Percentiles rank a stretch among this genome's conserved stretches.
phyloP scores from a whole-genome alignment of 2,888 invertebrate species.

The Deilephila porcellus region DNA sequence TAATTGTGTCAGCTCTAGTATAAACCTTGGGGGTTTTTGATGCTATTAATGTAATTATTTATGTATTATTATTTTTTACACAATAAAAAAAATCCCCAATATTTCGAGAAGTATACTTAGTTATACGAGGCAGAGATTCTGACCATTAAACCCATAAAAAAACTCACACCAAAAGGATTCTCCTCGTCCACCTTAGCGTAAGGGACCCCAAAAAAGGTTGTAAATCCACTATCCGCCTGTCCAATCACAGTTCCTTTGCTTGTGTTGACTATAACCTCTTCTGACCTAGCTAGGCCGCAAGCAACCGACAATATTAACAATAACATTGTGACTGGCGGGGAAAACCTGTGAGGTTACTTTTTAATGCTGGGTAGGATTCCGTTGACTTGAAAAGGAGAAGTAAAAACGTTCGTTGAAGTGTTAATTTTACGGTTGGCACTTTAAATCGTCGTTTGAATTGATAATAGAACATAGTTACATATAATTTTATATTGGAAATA shows the following conservation, averaged over 20 bases:
- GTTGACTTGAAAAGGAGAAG: neutral
- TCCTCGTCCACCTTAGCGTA: conserved; percentile 60
- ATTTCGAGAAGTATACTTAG: neutral
- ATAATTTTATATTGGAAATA: too few relatives aligned
- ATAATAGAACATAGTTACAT: too few relatives aligned
- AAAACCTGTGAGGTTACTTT: neutral
- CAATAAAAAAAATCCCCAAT: too few relatives aligned
- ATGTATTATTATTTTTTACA: too few relatives aligned
- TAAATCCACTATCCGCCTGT: conserved; percentile 48
- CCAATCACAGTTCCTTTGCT: conserved; percentile 54
- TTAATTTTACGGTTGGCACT: too few relatives aligned
- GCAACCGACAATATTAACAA: neutral
- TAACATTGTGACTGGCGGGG: conserved; percentile 8
- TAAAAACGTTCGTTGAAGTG: too few relatives aligned
- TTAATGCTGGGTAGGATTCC: neutral
- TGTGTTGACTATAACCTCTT: conserved; percentile 44
- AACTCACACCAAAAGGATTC: conserved; percentile 69
- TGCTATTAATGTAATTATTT: too few relatives aligned
- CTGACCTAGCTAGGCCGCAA: neutral
- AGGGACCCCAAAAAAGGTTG: conserved; percentile 67
- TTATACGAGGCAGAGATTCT: neutral
- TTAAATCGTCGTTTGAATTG: too few relatives aligned
- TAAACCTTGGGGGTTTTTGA: too few relatives aligned
- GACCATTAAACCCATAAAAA: neutral
- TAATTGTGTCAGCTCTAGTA: too few relatives aligned